A percentile compares a stretch with the other conserved stretches of the same genome.
Evolutionary conservation across 2,797 vertebrate species (phyloP).

Genomic region (Pantherophis alleghaniensis): DNA sequence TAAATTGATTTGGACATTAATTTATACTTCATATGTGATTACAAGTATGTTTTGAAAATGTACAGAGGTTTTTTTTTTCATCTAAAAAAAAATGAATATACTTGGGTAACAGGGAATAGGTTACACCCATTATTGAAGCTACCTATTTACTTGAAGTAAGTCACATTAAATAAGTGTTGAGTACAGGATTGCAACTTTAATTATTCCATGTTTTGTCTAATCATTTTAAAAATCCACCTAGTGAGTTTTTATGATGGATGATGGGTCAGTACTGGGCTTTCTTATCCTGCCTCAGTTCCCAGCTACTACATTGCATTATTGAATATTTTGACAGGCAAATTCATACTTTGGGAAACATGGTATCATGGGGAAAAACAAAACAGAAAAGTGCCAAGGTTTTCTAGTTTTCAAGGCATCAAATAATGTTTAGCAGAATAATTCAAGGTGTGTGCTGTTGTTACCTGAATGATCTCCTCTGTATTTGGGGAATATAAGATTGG

Average conservation of each 20-base stretch:
- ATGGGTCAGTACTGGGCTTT: neutral
- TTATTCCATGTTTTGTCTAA: constrained; percentile 24
- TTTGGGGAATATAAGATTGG: neutral
- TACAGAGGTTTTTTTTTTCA: neutral
- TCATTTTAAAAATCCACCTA: constrained; percentile 37
- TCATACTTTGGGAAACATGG: constrained; percentile 17
- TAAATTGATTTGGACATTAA: constrained; percentile 11
- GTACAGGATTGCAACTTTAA: neutral
- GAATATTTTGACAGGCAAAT: neutral
- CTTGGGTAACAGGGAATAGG: neutral
- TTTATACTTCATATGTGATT: neutral
- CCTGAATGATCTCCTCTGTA: neutral
- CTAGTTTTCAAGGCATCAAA: neutral
- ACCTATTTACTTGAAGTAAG: neutral
- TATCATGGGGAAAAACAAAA: neutral
- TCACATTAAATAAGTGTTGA: neutral
- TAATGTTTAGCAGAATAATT: neutral
- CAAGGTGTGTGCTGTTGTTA: neutral
- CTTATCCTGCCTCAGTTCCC: neutral
- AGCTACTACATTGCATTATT: constrained; percentile 5
- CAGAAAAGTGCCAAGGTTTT: neutral
- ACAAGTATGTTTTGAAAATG: neutral
- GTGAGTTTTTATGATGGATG: constrained; percentile 33
- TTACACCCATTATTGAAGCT: neutral
- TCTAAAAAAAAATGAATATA: neutral